These are phyloP conservation scores for Pomacea maculata DNA, from an alignment of 1,140 invertebrate genomes.

Conservation along the genomic window DNA sequence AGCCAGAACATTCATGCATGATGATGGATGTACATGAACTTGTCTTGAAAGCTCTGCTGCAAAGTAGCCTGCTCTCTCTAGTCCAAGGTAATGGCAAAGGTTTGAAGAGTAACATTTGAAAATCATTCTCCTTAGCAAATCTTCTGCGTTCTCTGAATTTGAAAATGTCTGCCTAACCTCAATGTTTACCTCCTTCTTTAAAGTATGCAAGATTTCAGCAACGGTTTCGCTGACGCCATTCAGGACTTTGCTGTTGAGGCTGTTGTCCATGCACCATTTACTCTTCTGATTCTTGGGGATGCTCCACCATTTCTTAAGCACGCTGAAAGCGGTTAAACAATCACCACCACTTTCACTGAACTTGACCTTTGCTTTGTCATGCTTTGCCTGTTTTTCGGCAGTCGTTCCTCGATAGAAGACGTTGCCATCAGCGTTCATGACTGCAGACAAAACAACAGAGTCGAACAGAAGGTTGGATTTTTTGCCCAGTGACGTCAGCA, in stretches of 20 bases:
- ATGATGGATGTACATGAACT: constrained; percentile 54
- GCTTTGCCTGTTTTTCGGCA: constrained; percentile 73
- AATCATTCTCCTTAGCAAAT: constrained; percentile 35
- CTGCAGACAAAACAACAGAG: constrained; percentile 51
- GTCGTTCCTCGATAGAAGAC: constrained; percentile 48
- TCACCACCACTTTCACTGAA: constrained; percentile 82
- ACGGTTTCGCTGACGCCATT: constrained; percentile 41
- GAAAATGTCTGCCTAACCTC: constrained; percentile 36
- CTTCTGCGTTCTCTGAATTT: constrained; percentile 18
- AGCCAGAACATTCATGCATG: constrained; percentile 33
- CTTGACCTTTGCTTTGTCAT: constrained; percentile 76
- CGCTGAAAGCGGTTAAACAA: constrained; percentile 89
- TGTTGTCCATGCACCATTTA: constrained; percentile 51
- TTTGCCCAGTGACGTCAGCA: constrained; percentile 41
- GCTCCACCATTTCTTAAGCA: constrained; percentile 73
- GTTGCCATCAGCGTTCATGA: constrained; percentile 34
- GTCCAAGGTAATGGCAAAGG: constrained; percentile 45
- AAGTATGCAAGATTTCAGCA: constrained; percentile 36
- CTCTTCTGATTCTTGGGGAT: constrained; percentile 43
- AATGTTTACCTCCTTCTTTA: constrained; percentile 43
- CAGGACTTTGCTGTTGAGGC: constrained; percentile 53
- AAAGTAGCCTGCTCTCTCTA: constrained; percentile 49
- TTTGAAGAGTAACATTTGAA: constrained; percentile 34
- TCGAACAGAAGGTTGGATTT: constrained; percentile 71
- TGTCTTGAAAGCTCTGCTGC: constrained; percentile 30